Conservation (phyloP, 2,888 invertebrate genomes). For the Erannis defoliaria region DNA sequence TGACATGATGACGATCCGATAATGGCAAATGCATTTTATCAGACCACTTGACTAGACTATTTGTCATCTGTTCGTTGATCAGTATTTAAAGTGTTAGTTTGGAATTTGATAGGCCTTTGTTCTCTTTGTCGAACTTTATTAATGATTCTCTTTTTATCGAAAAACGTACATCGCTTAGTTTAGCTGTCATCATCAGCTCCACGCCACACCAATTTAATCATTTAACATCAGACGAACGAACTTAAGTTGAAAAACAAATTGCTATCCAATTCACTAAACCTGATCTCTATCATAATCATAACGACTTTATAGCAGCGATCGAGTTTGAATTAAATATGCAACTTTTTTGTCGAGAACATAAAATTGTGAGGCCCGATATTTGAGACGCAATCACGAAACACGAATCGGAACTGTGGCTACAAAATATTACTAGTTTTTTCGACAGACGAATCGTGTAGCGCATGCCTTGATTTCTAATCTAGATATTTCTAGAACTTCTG, state of each 20-base stretch:
- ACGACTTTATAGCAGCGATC: constrained; percentile 21
- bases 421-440: constrained; percentile 34
- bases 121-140: too few relatives aligned
- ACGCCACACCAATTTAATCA: not conserved
- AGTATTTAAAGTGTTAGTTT: too few relatives aligned
- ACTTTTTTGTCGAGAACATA: constrained; percentile 40
- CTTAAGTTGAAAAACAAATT: constrained; percentile 4
- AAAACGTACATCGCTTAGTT: too few relatives aligned
- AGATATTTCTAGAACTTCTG: not conserved
- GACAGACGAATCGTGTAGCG: not conserved
- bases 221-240: not conserved
- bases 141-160: too few relatives aligned
- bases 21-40: too few relatives aligned
- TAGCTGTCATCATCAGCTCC: too few relatives aligned
- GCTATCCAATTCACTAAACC: constrained; percentile 2
- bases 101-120: too few relatives aligned
- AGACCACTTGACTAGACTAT: too few relatives aligned
- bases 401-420: constrained; percentile 41
- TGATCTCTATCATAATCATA: constrained; percentile 21
- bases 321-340: constrained; percentile 45
- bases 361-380: constrained; percentile 46
- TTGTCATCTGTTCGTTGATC: too few relatives aligned
- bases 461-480: not conserved
- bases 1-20: too few relatives aligned
- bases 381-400: constrained; percentile 34